Percentiles rank a stretch among this genome's conserved stretches.
Evolutionary conservation across 2,113 vertebrate genomes (phyloP).

Genomic region (Cebidichthys violaceus): DNA sequence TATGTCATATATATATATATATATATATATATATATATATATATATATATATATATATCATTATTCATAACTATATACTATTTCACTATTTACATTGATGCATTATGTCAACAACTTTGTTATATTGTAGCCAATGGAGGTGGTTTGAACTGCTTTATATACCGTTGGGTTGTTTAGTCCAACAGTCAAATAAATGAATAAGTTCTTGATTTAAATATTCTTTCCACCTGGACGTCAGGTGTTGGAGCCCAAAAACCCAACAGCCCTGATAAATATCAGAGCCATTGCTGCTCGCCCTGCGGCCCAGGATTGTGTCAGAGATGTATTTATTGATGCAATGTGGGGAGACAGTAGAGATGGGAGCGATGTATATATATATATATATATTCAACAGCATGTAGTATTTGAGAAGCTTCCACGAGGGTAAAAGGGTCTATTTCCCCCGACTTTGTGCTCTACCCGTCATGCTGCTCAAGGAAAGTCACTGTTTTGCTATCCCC

Average conservation of each 20-base stretch:
- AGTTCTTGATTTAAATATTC: neutral
- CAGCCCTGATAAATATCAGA: neutral
- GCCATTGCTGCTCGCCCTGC: neutral
- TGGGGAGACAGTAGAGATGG: neutral
- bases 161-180: neutral
- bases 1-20: neutral
- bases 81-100: neutral
- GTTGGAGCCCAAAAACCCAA: neutral
- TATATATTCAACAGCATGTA: neutral
- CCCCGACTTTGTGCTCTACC: neutral
- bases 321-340: neutral
- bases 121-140: neutral
- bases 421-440: neutral
- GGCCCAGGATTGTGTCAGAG: neutral
- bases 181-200: neutral
- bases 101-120: neutral
- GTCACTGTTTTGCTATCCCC: slow-evolving; percentile 9
- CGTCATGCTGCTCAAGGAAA: neutral
- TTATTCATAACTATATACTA: neutral
- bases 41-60: neutral
- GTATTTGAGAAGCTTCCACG: too few relatives aligned
- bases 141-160: neutral
- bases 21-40: neutral
- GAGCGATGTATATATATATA: neutral
- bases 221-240: neutral